Conservation (phyloP, 1,140 invertebrate species). For the Anagrus nilaparvatae region DNA sequence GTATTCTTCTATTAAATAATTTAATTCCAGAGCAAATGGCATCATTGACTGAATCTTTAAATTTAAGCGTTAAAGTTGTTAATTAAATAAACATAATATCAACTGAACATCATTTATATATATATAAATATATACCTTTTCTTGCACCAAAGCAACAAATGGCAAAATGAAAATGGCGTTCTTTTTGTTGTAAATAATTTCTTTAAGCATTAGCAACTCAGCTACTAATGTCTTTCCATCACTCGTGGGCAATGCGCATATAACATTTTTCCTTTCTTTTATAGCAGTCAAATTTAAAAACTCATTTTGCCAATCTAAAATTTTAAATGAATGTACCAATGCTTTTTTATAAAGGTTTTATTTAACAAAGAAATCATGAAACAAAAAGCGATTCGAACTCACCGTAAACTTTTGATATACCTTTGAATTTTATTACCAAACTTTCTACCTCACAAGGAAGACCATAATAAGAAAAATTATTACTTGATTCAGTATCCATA, state of each 20-base stretch:
- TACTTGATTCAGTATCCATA: too few relatives aligned
- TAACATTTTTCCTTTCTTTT: constrained; percentile 63
- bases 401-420: constrained; percentile 61
- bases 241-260: constrained; percentile 90
- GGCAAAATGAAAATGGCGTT: constrained; percentile 87
- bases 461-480: constrained; percentile 62
- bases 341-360: constrained; percentile 1
- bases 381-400: too few relatives aligned
- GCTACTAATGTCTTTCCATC: constrained; percentile 94
- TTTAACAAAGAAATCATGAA: constrained; percentile 11
- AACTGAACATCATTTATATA: constrained; percentile 1
- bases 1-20: constrained; percentile 92
- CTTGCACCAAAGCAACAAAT: constrained; percentile 92
- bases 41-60: constrained; percentile 67
- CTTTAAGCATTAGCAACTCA: constrained; percentile 83
- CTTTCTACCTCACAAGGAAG: constrained; percentile 53
- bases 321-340: constrained; percentile 7
- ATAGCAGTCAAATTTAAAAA: constrained; percentile 70
- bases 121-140: constrained; percentile 56
- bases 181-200: constrained; percentile 66
- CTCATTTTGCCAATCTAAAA: constrained; percentile 83
- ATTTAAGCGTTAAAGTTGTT: constrained; percentile 4
- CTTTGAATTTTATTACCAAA: constrained; percentile 54
- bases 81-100: constrained; percentile 7
- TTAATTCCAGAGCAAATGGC: constrained; percentile 74